Conservation (phyloP, 2,888 invertebrate genomes). For the Ormyrus rosae region DNA sequence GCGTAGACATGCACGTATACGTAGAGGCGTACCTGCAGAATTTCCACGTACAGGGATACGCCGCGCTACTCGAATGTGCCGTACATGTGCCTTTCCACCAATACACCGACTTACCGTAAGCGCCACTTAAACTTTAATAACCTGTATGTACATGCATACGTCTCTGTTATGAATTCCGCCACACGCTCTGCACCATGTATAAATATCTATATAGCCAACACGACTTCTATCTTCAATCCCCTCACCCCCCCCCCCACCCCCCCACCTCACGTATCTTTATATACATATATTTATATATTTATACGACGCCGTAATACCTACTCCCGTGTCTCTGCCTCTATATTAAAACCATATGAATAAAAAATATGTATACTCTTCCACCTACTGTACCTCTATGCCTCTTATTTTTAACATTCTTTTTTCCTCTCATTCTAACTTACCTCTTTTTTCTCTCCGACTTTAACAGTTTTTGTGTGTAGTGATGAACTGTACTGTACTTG, state of each 20-base stretch:
- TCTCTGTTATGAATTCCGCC: constrained; percentile 37
- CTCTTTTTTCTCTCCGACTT: constrained; percentile 60
- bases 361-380: constrained; percentile 20
- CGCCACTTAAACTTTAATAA: constrained; percentile 41
- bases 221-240: neutral
- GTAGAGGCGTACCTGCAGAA: neutral
- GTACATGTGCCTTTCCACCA: neutral
- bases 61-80: neutral
- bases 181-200: constrained; percentile 34
- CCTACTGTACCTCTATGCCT: constrained; percentile 9
- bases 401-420: neutral
- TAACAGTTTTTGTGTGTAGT: constrained; percentile 64
- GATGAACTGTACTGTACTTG: constrained; percentile 74
- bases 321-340: neutral
- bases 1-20: neutral
- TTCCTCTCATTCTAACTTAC: constrained; percentile 1
- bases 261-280: neutral
- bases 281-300: neutral
- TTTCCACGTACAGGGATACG: neutral
- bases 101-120: constrained; percentile 12
- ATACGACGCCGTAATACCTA: neutral
- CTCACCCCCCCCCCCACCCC: neutral
- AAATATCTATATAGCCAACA: constrained; percentile 3
- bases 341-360: constrained; percentile 20
- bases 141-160: constrained; percentile 21